Evolutionary conservation across 2,113 vertebrate species (phyloP).

Genomic region (Pseudois nayaur): DNA sequence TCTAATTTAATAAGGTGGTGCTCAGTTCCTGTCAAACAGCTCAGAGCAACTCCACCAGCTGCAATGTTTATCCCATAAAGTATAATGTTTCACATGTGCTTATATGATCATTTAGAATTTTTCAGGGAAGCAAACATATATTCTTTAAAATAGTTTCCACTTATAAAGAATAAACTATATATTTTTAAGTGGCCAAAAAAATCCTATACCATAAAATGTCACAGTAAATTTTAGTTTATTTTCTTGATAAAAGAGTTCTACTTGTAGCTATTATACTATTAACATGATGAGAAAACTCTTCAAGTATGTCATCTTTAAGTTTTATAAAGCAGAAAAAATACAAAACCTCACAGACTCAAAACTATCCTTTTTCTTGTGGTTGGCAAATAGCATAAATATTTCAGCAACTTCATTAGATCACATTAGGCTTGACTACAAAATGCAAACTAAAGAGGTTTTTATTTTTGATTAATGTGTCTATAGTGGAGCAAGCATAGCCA

Average conservation of each 20-base stretch:
- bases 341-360: background rate
- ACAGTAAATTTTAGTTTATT: slow-evolving; percentile 21
- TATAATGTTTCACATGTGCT: slow-evolving; percentile 26
- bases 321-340: background rate
- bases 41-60: slow-evolving; percentile 34
- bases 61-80: background rate
- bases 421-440: background rate
- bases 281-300: slow-evolving; percentile 7
- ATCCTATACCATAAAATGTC: background rate
- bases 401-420: background rate
- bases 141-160: slow-evolving; percentile 13
- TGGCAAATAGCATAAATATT: background rate
- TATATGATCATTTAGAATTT: slow-evolving; percentile 34
- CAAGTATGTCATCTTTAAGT: background rate
- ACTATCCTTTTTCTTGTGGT: background rate
- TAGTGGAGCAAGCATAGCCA: background rate
- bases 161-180: background rate
- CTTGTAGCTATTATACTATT: slow-evolving; percentile 1
- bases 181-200: background rate
- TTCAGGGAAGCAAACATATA: background rate
- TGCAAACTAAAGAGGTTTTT: background rate
- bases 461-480: background rate
- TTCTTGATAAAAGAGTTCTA: background rate
- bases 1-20: slow-evolving; percentile 55
- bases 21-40: slow-evolving; percentile 38